Evolutionary conservation across 1,140 invertebrate genomes (phyloP), one percentile per base, ranked within the genome.

Genomic region (Drosophila subpulchrella): DNA sequence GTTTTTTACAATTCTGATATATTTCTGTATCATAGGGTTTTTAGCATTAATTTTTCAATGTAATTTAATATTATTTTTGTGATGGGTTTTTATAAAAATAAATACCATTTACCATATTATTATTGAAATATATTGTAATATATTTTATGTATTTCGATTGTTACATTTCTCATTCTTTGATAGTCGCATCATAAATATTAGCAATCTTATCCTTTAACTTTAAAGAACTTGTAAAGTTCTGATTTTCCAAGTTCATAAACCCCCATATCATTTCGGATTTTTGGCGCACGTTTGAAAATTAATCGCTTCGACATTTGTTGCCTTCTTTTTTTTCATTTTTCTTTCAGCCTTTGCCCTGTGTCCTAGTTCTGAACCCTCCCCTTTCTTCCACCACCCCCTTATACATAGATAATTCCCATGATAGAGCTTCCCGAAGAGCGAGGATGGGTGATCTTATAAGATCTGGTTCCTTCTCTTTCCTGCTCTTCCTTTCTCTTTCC

Each of bases 311-410:
- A 1, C 32, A 34, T 34, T 34, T 39, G 5, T 46, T 39, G n/a
- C 53, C 42, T 6, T 36, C 5, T 42, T 56, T 55, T 58, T 30
- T 61, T 34, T n/a, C 32, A 8, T 34, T 34, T 34, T 34, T 34
- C 32, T 47, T 38, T 39, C 12, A 27, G 34, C 30, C 39, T 27
- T 65, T 20, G 54, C 48, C 42, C 42, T 61, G 27, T 75, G 77
- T 74, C 62, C 74, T 78, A 81, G 61, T 77, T 74, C 55, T 44
- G 24, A 39, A 62, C 41, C n/a, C 20, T 32, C 38, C 38, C 36
- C 10, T 48, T 48, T 1, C 24, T 39, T 46, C 41, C 15, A 17
- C 47, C 30, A 47, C 60, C 60, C 39, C 27, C 47, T 53, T 17
- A 36, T 20, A 5, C 0, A 27, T 17, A 30, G 55, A 63, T 65